phyloP scores from a whole-genome alignment of 2,888 invertebrate genomes.

The Automeris io region DNA sequence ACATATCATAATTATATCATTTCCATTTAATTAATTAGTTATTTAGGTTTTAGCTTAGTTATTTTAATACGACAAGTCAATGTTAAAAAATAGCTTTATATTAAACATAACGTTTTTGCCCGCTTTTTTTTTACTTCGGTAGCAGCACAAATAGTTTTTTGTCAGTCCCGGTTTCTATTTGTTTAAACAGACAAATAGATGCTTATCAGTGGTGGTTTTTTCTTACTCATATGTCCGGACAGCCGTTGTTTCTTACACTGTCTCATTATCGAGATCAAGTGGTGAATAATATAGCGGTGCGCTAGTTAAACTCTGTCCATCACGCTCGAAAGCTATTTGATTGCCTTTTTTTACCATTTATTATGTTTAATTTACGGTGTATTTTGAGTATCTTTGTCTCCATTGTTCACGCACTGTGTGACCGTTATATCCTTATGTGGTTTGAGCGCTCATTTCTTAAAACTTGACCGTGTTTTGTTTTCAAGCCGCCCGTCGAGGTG shows the following conservation, averaged over 20 bases:
- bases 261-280: constrained; percentile 34
- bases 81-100: constrained; percentile 1
- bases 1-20: neutral
- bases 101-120: constrained; percentile 9
- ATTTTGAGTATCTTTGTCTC: neutral
- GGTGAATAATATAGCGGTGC: constrained; percentile 25
- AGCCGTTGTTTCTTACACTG: constrained; percentile 35
- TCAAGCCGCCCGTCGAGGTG: too few species aligned
- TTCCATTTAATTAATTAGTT: neutral
- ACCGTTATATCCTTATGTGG: constrained; percentile 21
- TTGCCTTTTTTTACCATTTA: constrained; percentile 3
- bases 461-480: constrained; percentile 30
- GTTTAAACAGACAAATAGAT: constrained; percentile 43
- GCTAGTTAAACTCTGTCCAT: constrained; percentile 24
- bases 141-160: constrained; percentile 30
- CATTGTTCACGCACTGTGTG: neutral
- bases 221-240: constrained; percentile 27
- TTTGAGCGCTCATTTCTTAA: constrained; percentile 28
- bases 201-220: constrained; percentile 37
- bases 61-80: constrained; percentile 1
- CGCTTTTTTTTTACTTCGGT: constrained; percentile 17
- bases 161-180: constrained; percentile 33
- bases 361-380: constrained; percentile 7
- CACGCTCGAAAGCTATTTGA: constrained; percentile 15
- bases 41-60: neutral